Conservation (phyloP, 2,113 vertebrate genomes). For the Callaeas wilsoni region DNA sequence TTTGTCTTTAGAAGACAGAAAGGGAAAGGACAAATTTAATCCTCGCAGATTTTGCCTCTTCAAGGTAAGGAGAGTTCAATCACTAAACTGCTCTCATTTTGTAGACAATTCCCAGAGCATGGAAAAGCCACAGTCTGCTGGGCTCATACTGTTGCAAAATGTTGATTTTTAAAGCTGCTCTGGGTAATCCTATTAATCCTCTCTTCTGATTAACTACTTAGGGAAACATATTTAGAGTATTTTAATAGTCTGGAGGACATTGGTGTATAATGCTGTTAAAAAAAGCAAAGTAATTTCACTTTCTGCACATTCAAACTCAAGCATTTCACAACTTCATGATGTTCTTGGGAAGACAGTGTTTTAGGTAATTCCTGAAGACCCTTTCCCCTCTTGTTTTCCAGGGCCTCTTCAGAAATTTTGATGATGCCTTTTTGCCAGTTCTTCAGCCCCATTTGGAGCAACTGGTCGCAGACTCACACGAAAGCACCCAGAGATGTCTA, state of each 20-base stretch:
- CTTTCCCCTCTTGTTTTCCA: slow-evolving; percentile 41
- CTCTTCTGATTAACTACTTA: not conserved
- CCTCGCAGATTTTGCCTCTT: slow-evolving; percentile 96
- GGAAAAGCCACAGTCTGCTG: not conserved
- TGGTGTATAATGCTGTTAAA: not conserved
- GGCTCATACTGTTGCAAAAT: not conserved
- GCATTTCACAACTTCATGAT: fast-evolving
- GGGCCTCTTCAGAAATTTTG: slow-evolving; percentile 95
- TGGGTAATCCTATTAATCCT: not conserved
- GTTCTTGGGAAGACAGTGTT: not conserved
- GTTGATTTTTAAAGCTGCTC: not conserved
- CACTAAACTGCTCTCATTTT: not conserved
- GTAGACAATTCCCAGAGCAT: not conserved
- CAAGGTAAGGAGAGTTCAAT: slow-evolving; percentile 79
- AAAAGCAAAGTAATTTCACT: not conserved
- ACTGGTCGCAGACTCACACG: slow-evolving; percentile 88
- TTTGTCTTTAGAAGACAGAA: slow-evolving; percentile 95
- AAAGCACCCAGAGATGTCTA: slow-evolving; percentile 93
- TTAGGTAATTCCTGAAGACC: not conserved
- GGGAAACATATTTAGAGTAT: not conserved
- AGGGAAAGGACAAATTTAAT: slow-evolving; percentile 98
- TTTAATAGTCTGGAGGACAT: not conserved
- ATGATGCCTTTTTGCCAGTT: slow-evolving; percentile 86
- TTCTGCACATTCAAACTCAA: not conserved
- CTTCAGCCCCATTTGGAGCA: slow-evolving; percentile 89